phyloP scores from a whole-genome alignment of 2,888 invertebrate species.

The Sylvicola cinctus region DNA sequence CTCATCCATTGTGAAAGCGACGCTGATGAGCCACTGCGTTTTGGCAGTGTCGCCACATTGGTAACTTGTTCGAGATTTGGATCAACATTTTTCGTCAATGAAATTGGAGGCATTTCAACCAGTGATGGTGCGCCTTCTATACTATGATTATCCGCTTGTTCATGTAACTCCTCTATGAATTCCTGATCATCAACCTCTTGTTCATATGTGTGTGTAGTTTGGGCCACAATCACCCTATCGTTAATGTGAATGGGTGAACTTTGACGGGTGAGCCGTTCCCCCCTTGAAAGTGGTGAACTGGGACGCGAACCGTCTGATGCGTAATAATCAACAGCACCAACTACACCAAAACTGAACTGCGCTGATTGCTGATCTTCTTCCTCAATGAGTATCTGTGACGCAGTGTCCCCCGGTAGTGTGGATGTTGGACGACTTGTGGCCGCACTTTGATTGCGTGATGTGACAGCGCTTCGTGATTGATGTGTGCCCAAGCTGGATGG shows the following conservation, averaged over 20 bases:
- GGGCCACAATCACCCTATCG: no score
- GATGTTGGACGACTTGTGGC: no score
- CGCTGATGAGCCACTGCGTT: not conserved
- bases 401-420: no score
- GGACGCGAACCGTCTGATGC: not conserved
- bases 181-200: not conserved
- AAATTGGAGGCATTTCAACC: not conserved
- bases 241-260: no score
- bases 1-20: no score
- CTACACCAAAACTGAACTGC: slow-evolving; percentile 1
- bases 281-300: not conserved
- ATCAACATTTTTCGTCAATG: not conserved
- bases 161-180: not conserved
- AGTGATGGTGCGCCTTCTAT: not conserved
- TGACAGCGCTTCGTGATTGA: no score
- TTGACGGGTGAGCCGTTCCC: no score
- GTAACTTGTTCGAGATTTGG: slow-evolving; percentile 2
- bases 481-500: no score
- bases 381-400: no score
- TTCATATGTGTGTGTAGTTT: no score
- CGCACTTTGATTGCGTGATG: no score
- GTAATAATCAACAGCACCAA: slow-evolving; percentile 2
- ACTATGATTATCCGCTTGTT: no score
- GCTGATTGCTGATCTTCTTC: not conserved
- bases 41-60: not conserved